These are phyloP conservation scores for Eudyptes chrysolophus DNA, from an alignment of 2,113 vertebrate genomes.

Conservation along the genomic window DNA sequence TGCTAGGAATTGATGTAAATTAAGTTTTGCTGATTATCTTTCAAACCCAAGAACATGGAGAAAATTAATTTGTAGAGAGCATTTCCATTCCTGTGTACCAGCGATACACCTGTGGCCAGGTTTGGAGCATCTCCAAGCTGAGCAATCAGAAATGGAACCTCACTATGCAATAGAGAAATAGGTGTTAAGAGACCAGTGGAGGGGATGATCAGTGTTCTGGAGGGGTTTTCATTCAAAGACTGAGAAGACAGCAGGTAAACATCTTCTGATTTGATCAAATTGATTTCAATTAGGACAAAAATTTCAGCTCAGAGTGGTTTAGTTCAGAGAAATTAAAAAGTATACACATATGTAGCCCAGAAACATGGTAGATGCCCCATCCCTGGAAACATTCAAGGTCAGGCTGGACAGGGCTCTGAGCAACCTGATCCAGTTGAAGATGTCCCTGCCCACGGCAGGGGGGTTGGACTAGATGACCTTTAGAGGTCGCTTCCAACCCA, in stretches of 20 bases:
- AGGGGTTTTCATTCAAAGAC: background rate
- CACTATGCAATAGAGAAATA: background rate
- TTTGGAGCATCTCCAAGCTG: background rate
- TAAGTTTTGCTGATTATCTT: background rate
- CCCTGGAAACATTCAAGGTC: background rate
- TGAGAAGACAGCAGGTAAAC: background rate
- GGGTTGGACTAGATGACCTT: background rate
- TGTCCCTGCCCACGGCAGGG: background rate
- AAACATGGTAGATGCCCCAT: background rate
- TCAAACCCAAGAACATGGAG: background rate
- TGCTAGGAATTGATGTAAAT: background rate
- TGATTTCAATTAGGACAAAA: background rate
- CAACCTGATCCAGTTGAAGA: background rate
- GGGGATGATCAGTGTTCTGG: background rate
- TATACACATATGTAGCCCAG: background rate
- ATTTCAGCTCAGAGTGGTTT: background rate
- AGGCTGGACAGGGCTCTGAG: background rate
- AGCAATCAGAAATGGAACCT: background rate
- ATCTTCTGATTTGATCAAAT: too few relatives aligned
- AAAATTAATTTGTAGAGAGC: background rate
- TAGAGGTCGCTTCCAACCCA: background rate
- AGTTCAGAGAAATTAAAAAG: background rate
- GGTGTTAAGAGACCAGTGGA: background rate
- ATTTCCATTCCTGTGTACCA: background rate
- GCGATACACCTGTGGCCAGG: background rate